These are phyloP conservation scores for Talpa occidentalis DNA, from an alignment of 2,113 vertebrate genomes.

Conservation along the genomic window DNA sequence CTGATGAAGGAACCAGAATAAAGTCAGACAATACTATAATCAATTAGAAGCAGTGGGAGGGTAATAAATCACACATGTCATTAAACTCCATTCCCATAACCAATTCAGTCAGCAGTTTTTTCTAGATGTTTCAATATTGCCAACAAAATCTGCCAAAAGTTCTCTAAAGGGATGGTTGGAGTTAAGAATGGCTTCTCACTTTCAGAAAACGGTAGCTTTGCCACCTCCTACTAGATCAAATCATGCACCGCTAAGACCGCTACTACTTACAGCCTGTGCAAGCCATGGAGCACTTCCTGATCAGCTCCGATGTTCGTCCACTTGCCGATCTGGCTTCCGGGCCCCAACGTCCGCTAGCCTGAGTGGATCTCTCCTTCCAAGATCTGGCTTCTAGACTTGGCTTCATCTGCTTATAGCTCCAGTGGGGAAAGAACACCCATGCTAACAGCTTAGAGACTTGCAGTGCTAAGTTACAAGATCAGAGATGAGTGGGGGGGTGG, in stretches of 20 bases:
- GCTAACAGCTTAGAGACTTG: slow-evolving; percentile 59
- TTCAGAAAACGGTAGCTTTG: slow-evolving; percentile 47
- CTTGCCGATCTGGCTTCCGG: slow-evolving; percentile 25
- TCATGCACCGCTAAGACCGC: background rate
- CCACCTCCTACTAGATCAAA: background rate
- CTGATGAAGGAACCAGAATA: slow-evolving; percentile 65
- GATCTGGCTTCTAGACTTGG: slow-evolving; percentile 46
- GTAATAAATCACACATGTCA: slow-evolving; percentile 79
- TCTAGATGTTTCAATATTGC: slow-evolving; percentile 28
- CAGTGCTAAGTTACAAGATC: slow-evolving; percentile 50
- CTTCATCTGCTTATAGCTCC: slow-evolving; percentile 34
- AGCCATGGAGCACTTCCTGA: background rate
- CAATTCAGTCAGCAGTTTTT: slow-evolving; percentile 57
- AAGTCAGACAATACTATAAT: slow-evolving; percentile 69
- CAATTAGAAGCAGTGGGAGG: slow-evolving; percentile 77
- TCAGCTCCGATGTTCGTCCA: slow-evolving; percentile 41
- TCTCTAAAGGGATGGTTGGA: slow-evolving; percentile 18
- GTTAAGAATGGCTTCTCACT: slow-evolving; percentile 53
- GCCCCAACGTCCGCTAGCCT: background rate
- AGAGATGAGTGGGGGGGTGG: background rate
- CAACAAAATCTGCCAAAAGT: slow-evolving; percentile 47
- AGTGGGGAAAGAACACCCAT: slow-evolving; percentile 47
- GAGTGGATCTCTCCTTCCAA: slow-evolving; percentile 51
- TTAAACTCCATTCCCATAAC: slow-evolving; percentile 58
- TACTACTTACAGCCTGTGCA: slow-evolving; percentile 57